phyloP scores from a whole-genome alignment of 2,113 vertebrate genomes.

The Myanophis thanlyinensis region DNA sequence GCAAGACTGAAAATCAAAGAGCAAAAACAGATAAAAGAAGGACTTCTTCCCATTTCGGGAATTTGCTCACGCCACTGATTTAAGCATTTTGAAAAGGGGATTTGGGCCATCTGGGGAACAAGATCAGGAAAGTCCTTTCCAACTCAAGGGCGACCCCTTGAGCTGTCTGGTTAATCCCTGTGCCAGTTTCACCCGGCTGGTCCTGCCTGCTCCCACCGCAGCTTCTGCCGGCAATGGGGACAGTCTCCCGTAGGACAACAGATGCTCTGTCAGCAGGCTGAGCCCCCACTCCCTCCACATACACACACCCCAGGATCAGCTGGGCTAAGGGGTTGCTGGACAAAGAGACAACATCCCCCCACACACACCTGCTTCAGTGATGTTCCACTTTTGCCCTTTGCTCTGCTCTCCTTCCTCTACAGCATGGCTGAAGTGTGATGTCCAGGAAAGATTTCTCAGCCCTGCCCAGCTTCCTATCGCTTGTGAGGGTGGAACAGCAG shows the following conservation, averaged over 20 bases:
- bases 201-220: neutral
- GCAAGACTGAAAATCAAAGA: neutral
- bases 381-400: neutral
- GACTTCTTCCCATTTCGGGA: neutral
- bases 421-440: constrained; percentile 92
- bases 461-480: constrained; percentile 79
- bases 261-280: neutral
- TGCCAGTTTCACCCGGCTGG: neutral
- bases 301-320: neutral
- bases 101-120: neutral
- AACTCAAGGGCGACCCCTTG: neutral
- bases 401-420: constrained; percentile 2
- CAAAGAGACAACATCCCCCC: neutral
- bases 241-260: neutral
- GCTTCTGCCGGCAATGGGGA: neutral
- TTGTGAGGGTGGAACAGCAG: constrained; percentile 57
- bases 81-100: neutral
- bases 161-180: neutral
- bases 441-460: constrained; percentile 88
- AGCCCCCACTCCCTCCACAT: neutral
- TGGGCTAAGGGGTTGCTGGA: neutral
- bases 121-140: neutral
- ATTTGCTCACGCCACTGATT: neutral
- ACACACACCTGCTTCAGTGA: neutral
- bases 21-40: neutral